Percentiles rank a stretch among this genome's conserved stretches.
Conservation (phyloP, 2,797 vertebrate genomes). For the Pelochelys cantorii region DNA sequence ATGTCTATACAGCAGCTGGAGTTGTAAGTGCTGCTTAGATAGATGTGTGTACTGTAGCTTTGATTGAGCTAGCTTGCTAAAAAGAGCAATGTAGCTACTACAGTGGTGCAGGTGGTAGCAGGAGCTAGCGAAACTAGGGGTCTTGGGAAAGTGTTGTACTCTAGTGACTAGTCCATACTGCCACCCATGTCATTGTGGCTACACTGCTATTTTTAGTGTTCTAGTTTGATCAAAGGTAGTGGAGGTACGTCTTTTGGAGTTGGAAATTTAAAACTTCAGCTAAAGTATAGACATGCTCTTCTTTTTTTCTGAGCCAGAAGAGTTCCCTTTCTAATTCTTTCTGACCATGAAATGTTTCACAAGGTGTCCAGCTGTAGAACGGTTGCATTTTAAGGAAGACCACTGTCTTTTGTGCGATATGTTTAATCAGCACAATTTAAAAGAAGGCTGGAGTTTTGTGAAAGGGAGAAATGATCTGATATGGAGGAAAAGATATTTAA, state of each 20-base stretch:
- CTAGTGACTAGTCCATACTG: neutral
- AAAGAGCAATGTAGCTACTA: neutral
- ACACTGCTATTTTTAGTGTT: neutral
- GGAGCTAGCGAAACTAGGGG: neutral
- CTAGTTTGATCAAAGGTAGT: neutral
- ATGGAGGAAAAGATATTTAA: neutral
- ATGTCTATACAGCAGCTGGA: neutral
- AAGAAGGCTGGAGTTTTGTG: neutral
- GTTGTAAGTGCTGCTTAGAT: neutral
- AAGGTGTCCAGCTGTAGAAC: neutral
- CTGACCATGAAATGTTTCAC: neutral
- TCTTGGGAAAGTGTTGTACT: neutral
- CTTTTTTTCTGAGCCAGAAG: neutral
- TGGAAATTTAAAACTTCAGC: neutral
- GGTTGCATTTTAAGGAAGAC: neutral
- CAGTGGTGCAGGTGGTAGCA: neutral
- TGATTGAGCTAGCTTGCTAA: neutral
- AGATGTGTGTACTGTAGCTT: neutral
- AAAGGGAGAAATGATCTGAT: neutral
- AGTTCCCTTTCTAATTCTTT: neutral
- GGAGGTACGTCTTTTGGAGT: neutral
- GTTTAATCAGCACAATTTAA: neutral
- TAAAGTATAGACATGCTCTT: no score
- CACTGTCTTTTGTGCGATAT: neutral
- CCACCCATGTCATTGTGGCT: neutral